Evolutionary conservation across 1,140 invertebrate genomes (phyloP).

Genomic region (Drosophila littoralis): DNA sequence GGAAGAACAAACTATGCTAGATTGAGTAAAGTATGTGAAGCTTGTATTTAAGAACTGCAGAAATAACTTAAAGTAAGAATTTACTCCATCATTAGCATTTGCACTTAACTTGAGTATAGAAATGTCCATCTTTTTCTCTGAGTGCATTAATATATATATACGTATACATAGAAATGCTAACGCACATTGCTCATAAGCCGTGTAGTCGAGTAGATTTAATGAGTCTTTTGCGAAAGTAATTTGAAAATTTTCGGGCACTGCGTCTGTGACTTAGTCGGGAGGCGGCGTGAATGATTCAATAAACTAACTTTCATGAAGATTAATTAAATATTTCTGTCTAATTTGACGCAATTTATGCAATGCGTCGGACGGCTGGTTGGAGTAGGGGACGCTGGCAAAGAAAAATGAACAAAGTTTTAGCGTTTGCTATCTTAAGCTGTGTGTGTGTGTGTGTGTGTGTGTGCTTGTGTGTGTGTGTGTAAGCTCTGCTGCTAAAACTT

Average conservation of each 20-base stretch:
- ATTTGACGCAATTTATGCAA: conserved; percentile 82
- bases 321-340: conserved; percentile 83
- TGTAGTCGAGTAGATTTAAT: conserved; percentile 52
- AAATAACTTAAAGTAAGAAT: too few relatives aligned
- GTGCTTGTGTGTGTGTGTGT: conserved; percentile 4
- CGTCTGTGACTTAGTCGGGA: neutral
- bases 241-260: conserved; percentile 56
- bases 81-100: too few relatives aligned
- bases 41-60: too few relatives aligned
- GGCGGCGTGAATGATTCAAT: conserved; percentile 73
- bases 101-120: neutral
- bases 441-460: neutral
- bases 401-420: conserved; percentile 73
- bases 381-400: neutral
- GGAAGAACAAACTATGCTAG: too few relatives aligned
- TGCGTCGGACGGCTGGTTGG: conserved; percentile 1
- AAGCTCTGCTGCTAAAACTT: conserved; percentile 62
- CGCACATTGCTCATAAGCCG: conserved; percentile 31
- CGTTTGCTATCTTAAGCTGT: neutral
- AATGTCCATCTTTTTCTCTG: neutral
- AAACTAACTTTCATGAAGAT: conserved; percentile 77
- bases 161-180: conserved; percentile 3
- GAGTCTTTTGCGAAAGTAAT: conserved; percentile 74
- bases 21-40: too few relatives aligned
- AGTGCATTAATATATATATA: neutral